Conservation (phyloP, 2,113 vertebrate genomes). For the Takifugu flavidus region DNA sequence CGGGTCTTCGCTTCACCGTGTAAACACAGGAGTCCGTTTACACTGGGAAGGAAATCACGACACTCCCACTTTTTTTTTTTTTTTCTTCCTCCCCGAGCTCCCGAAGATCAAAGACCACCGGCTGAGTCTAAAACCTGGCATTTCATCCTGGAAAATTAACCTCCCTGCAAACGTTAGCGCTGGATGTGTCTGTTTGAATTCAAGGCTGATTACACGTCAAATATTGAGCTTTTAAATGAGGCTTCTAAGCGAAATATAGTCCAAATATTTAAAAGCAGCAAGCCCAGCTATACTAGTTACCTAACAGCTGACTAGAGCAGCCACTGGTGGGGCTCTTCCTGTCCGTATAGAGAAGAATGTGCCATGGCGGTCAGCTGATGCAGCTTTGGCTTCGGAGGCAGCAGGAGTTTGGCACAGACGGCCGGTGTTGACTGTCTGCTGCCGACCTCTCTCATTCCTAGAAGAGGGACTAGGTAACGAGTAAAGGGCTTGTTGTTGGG, state of each 20-base stretch:
- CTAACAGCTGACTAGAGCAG: too few relatives aligned
- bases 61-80: constrained; percentile 43
- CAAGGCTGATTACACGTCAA: neutral
- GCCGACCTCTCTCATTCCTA: constrained; percentile 54
- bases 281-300: too few relatives aligned
- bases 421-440: constrained; percentile 44
- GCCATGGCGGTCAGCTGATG: constrained; percentile 57
- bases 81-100: constrained; percentile 13
- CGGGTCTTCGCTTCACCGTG: constrained; percentile 32
- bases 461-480: constrained; percentile 59
- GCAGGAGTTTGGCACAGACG: constrained; percentile 34
- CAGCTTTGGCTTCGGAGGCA: constrained; percentile 41
- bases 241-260: neutral
- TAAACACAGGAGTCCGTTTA: constrained; percentile 48
- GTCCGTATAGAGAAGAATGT: constrained; percentile 11
- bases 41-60: constrained; percentile 46
- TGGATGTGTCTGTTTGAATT: neutral
- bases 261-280: neutral
- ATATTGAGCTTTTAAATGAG: neutral
- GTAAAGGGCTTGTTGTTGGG: constrained; percentile 37
- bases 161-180: neutral
- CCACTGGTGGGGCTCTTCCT: neutral
- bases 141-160: constrained; percentile 11
- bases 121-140: constrained; percentile 22
- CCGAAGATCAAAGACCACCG: constrained; percentile 38